Evolutionary conservation across 2,113 vertebrate species (phyloP), one percentile per base, ranked within the genome.

Genomic region (Periophthalmus modestus): DNA sequence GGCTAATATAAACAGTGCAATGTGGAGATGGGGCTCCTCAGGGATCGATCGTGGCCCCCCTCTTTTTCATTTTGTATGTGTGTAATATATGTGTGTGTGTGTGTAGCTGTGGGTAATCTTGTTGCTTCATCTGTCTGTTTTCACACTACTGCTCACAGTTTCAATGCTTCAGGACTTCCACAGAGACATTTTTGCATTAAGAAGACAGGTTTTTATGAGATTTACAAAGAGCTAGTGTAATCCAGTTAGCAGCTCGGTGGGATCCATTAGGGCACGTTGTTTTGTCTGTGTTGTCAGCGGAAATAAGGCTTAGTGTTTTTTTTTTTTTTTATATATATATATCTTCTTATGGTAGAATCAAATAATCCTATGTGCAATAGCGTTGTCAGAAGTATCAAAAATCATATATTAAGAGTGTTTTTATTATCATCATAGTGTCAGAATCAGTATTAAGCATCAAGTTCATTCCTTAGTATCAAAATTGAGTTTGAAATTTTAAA

Each of bases 81-180:
- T 89, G 61, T 34, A 15, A 14, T 24, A 15, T 57, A 21, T 57
- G 21, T 23, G 24, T 28, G 57, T 28, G 21, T 28, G 23, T 59
- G 15, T 16, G 39, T 36, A 13, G n/a, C 16, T 65, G 33, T 13
- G 43, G 21, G 46, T 67, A 81, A 87, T 84, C 79, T 75, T 50
- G 61, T 78, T 66, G 72, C 54, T 71, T 69, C 75, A 73, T 72
- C 34, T 68, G 72, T 73, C 72, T 65, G 70, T 46, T 4, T n/a
- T n/a, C 28, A 55, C 73, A 48, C 66, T 36, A 50, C 66, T 81
- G 72, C 58, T 52, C 28, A 39, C 73, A 59, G 57, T 12, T 28
- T 24, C 23, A 59, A 13, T 24, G 23, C 57, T 59, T 28, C 57
- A 59, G 23, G 19, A 55, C 52, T 55, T 18, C 3, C 23, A 59